Conservation (phyloP, 2,797 vertebrate genomes). For the Pseudochaenichthys georgianus region DNA sequence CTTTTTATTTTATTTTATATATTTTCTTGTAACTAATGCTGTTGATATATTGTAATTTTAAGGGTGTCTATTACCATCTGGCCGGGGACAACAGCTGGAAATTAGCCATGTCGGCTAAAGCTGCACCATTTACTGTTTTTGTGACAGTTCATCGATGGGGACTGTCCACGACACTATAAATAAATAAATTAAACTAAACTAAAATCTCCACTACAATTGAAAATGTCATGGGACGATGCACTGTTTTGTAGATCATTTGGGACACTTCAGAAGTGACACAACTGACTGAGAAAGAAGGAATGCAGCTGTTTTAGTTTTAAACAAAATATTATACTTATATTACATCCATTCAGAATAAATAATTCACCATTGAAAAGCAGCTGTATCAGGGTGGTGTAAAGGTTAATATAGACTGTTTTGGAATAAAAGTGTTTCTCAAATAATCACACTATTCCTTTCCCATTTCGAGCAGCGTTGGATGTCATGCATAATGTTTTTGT, state of each 20-base stretch:
- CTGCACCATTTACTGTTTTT: too few species aligned
- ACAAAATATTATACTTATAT: not conserved
- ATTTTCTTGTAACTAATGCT: too few species aligned
- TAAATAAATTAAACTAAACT: too few species aligned
- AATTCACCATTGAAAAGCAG: not conserved
- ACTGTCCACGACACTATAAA: too few species aligned
- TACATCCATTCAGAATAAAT: not conserved
- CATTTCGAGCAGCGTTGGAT: slow-evolving; percentile 24
- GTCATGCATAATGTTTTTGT: slow-evolving; percentile 24
- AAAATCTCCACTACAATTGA: not conserved
- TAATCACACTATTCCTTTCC: slow-evolving; percentile 8
- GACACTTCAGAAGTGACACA: not conserved
- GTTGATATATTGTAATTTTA: too few species aligned
- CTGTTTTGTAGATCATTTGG: not conserved
- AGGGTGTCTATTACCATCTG: too few species aligned
- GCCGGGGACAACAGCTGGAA: too few species aligned
- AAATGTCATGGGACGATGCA: slow-evolving; percentile 1
- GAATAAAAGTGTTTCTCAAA: slow-evolving; percentile 8
- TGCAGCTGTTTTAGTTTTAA: not conserved
- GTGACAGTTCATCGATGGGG: too few species aligned
- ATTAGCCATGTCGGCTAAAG: too few species aligned
- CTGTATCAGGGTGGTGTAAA: not conserved
- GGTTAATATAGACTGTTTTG: not conserved
- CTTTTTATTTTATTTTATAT: too few species aligned
- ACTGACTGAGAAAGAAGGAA: not conserved